Percentiles rank a stretch among this genome's conserved stretches.
phyloP scores from a whole-genome alignment of 2,888 invertebrate species.

The Embidobia sp. region DNA sequence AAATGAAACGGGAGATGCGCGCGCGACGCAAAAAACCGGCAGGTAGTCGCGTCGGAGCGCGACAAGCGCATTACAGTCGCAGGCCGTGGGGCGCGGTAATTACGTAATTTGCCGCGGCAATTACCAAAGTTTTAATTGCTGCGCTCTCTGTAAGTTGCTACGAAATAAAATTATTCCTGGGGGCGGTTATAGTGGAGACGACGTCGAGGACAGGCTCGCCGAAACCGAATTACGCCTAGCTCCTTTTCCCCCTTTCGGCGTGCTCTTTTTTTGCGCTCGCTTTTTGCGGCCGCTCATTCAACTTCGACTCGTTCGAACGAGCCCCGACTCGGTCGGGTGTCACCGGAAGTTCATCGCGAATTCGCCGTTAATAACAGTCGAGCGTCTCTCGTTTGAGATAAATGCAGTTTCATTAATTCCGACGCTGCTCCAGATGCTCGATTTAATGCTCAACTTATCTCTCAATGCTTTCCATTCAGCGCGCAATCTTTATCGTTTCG shows the following conservation, averaged over 20 bases:
- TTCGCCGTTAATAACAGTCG: conserved; percentile 32
- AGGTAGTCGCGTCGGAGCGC: conserved; percentile 48
- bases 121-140: conserved; percentile 79
- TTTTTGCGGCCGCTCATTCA: conserved; percentile 14
- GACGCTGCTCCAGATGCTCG: conserved; percentile 4
- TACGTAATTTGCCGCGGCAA: conserved; percentile 76
- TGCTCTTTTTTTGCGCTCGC: conserved; percentile 11
- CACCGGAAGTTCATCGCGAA: conserved; percentile 43
- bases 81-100: conserved; percentile 66
- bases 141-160: conserved; percentile 73
- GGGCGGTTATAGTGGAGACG: conserved; percentile 61
- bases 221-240: conserved; percentile 11
- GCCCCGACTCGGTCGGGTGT: conserved; percentile 10
- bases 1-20: conserved; percentile 34
- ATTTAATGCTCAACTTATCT: conserved; percentile 39
- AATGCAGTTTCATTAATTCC: conserved; percentile 42
- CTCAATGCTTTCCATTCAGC: conserved; percentile 23
- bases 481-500: conserved; percentile 9
- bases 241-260: background rate
- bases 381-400: conserved; percentile 31
- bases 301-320: conserved; percentile 25
- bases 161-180: conserved; percentile 75
- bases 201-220: conserved; percentile 35
- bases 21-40: conserved; percentile 32
- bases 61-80: conserved; percentile 51